A percentile compares a stretch with the other conserved stretches of the same genome.
Conservation (phyloP, 2,113 vertebrate genomes). For the Ivindomyrus marchei region DNA sequence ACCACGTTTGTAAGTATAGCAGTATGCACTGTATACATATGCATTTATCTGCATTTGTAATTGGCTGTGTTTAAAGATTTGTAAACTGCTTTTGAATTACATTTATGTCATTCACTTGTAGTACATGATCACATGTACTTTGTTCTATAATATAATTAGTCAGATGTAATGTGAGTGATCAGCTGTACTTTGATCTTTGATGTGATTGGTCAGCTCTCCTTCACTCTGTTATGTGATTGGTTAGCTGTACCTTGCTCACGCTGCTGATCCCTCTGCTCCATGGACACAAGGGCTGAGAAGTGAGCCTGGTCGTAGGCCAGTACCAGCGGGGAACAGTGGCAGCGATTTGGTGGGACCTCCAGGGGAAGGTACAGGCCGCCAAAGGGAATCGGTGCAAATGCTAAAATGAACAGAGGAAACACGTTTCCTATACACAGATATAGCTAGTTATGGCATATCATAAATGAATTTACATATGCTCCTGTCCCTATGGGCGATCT, state of each 20-base stretch:
- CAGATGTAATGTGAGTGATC: not conserved
- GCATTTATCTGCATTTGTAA: not conserved
- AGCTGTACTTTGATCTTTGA: not conserved
- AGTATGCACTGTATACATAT: not conserved
- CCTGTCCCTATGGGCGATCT: not conserved
- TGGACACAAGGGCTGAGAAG: slow-evolving; percentile 96
- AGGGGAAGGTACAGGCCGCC: slow-evolving; percentile 94
- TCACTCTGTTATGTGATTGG: not conserved
- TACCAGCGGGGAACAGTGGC: slow-evolving; percentile 94
- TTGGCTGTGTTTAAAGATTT: not conserved
- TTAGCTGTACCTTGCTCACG: slow-evolving; percentile 81
- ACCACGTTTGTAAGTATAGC: not conserved
- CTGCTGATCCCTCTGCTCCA: slow-evolving; percentile 96
- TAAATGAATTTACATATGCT: not conserved
- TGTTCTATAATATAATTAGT: not conserved
- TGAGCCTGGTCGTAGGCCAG: slow-evolving; percentile 97
- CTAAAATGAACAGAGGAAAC: slow-evolving; percentile 51
- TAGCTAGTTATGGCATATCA: not conserved
- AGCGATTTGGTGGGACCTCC: slow-evolving; percentile 90
- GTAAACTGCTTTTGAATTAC: not conserved
- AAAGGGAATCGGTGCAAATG: slow-evolving; percentile 93
- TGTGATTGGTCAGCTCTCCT: not conserved
- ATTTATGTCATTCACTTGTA: not conserved
- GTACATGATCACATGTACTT: not conserved
- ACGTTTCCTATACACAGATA: not conserved